phyloP scores from a whole-genome alignment of 2,113 vertebrate genomes.

The Ophiodon elongatus region DNA sequence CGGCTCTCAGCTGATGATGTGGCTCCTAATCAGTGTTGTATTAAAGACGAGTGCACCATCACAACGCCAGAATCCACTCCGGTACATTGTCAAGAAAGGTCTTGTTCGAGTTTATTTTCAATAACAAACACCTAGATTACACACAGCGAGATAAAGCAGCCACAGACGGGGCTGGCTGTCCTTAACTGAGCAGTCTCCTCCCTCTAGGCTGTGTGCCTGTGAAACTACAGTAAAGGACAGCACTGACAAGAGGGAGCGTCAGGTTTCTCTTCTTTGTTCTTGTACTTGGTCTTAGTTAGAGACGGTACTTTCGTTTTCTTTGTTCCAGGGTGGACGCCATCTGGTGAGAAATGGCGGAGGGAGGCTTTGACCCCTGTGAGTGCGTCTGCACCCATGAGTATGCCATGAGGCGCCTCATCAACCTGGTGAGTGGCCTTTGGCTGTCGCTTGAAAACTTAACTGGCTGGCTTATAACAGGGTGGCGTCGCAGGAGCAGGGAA shows the following conservation, averaged over 20 bases:
- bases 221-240: slow-evolving; percentile 44
- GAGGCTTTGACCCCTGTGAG: slow-evolving; percentile 97
- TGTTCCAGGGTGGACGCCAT: slow-evolving; percentile 38
- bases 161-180: slow-evolving; percentile 13
- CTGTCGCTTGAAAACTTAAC: neutral
- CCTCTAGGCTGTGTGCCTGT: slow-evolving; percentile 24
- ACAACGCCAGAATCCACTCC: neutral
- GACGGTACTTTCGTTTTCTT: slow-evolving; percentile 9
- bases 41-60: neutral
- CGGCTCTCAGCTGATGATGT: neutral
- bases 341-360: slow-evolving; percentile 92
- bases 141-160: neutral
- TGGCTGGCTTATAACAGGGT: neutral
- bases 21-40: neutral
- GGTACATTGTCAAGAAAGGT: neutral
- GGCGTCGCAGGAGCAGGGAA: neutral
- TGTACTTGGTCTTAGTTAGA: slow-evolving; percentile 12
- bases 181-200: slow-evolving; percentile 55
- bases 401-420: slow-evolving; percentile 96
- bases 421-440: slow-evolving; percentile 86
- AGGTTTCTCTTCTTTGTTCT: slow-evolving; percentile 41
- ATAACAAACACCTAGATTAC: neutral
- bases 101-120: neutral
- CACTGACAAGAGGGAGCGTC: slow-evolving; percentile 36
- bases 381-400: slow-evolving; percentile 97